These are phyloP conservation scores for Apteryx mantelli DNA, from an alignment of 2,113 vertebrate genomes.

Conservation along the genomic window DNA sequence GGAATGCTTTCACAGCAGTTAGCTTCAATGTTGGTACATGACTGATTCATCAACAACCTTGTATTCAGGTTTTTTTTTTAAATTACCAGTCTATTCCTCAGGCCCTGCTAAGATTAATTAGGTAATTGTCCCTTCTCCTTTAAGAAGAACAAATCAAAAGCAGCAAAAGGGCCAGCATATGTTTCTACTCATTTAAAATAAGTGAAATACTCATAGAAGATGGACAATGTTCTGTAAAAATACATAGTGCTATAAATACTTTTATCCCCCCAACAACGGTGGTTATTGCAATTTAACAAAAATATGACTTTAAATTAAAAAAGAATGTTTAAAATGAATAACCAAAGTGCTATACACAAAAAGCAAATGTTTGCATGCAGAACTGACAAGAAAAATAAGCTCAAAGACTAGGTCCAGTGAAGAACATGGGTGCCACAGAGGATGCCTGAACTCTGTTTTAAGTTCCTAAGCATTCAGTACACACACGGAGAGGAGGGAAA, in stretches of 20 bases:
- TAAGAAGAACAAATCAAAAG: not conserved
- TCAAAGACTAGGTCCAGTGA: not conserved
- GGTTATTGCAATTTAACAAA: not conserved
- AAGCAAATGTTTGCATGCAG: not conserved
- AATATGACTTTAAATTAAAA: not conserved
- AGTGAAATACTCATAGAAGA: not conserved
- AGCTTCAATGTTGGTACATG: not conserved
- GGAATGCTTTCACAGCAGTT: not conserved
- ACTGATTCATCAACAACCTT: not conserved
- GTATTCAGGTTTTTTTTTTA: not conserved
- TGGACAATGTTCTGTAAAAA: not conserved
- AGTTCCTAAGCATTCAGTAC: not conserved
- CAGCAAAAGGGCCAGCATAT: rapidly evolving
- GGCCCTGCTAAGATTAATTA: not conserved
- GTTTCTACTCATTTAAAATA: not conserved
- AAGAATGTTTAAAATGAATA: not conserved
- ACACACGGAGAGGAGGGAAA: not conserved
- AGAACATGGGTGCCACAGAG: not conserved
- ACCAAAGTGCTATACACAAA: not conserved
- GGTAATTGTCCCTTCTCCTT: not conserved
- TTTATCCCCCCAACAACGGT: not conserved
- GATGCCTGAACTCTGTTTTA: not conserved
- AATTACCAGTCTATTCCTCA: not conserved
- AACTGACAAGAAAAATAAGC: not conserved
- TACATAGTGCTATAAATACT: not conserved